Base-by-base conservation (phyloP, 2,888 invertebrate genomes). In the Microctonus hyperodae region DNA sequence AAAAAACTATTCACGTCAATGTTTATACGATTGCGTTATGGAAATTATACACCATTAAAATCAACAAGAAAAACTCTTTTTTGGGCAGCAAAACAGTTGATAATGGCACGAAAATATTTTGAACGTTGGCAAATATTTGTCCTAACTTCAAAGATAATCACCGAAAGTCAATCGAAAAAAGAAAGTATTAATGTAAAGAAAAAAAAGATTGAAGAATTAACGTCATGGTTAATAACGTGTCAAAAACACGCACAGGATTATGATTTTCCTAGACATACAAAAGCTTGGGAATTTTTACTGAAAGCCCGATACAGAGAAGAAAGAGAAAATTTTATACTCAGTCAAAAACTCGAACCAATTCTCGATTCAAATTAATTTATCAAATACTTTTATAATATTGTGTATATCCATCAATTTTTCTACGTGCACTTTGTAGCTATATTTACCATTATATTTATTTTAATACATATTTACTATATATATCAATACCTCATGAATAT, bases 301-400 rank as follows among this genome's bases (percentile, higher is more conserved):
- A 88, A 87, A 73, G 85, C 87, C 13, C 79, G 87, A 56, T 87
- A 87, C 74, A 81, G 81, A 53, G 87, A 87, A 69, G 86, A 87
- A 53, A 78, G 78, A 63, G 86, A 86, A 69, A 87, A 87, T 74
- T 88, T 87, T 77, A 81, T 81, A 68, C 78, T 81, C 70, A 87
- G 87, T 28, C 77, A 86, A 71, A 80, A 81, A 72, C 65, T 81
- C 31, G 82, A 82, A 61, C 76, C 76, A 4, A 69, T 70, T 1
- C 57, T 61, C 13, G 44, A 40, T 51, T 50, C 1, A 25, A 4
- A 51, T 16, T 4, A 2, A 23, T 25, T 51, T n/a, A 2, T 20
- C 16, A 48, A 20, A 9, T 20, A 48, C n/a, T 11, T 22, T 9
- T 22, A 50, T 22, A 11, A 40, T n/a, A 35, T 25, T n/a, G 2